Evolutionary conservation across 2,797 vertebrate genomes (phyloP).

Genomic region (Takifugu rubripes): DNA sequence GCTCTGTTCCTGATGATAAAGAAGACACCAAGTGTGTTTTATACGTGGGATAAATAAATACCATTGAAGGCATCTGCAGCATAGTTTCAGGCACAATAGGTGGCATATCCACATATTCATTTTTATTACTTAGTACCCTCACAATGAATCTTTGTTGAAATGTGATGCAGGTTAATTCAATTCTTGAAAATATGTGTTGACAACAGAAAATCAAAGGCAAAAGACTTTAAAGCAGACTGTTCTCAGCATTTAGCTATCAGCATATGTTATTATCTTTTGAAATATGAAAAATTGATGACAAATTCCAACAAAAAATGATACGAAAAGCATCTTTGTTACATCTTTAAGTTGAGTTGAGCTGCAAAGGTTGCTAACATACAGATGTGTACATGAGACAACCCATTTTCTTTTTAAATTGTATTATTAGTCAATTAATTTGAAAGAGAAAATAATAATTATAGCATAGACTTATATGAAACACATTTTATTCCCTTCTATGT

Average conservation of each 20-base stretch:
- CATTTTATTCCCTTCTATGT: conserved; percentile 18
- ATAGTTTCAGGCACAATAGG: background rate
- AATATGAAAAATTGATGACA: too few relatives aligned
- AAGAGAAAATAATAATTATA: too few relatives aligned
- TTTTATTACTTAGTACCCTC: background rate
- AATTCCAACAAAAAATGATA: background rate
- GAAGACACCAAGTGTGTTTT: conserved; percentile 17
- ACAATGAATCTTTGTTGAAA: background rate
- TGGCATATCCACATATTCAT: background rate
- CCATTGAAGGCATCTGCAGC: conserved; percentile 1
- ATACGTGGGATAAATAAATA: conserved; percentile 11
- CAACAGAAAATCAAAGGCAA: too few relatives aligned
- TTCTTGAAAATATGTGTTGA: background rate
- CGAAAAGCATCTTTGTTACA: background rate
- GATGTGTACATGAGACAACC: too few relatives aligned
- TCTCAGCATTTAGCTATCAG: too few relatives aligned
- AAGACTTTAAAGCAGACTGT: too few relatives aligned
- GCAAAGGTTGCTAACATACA: too few relatives aligned
- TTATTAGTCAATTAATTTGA: too few relatives aligned
- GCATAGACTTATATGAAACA: too few relatives aligned
- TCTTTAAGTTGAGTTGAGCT: too few relatives aligned
- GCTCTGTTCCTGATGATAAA: conserved; percentile 34
- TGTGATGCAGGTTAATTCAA: background rate
- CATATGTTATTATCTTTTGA: too few relatives aligned
- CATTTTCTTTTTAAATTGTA: too few relatives aligned